phyloP scores from a whole-genome alignment of 2,888 invertebrate species.

The Orthosia gothica region DNA sequence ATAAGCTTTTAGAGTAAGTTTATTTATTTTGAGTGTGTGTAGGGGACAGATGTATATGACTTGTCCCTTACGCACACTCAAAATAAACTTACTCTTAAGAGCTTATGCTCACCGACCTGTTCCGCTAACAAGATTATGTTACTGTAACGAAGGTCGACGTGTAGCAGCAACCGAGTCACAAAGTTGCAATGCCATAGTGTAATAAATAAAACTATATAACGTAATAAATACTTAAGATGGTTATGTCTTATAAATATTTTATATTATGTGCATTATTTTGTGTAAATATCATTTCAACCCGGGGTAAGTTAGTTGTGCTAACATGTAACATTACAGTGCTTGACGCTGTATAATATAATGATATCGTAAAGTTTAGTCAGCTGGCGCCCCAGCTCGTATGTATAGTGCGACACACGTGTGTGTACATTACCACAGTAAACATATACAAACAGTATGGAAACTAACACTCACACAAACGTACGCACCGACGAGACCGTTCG shows the following conservation, averaged over 20 bases:
- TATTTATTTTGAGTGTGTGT: too few species aligned
- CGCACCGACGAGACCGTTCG: too few species aligned
- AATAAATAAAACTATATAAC: conserved; percentile 80
- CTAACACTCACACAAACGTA: too few species aligned
- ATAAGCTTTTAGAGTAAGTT: too few species aligned
- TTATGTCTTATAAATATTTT: conserved; percentile 84
- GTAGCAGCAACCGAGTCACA: conserved; percentile 86
- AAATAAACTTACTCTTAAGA: too few species aligned
- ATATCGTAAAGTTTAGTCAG: conserved; percentile 51
- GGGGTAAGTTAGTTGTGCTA: conserved; percentile 50
- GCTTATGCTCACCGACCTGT: conserved; percentile 15
- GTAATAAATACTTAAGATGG: conserved; percentile 83
- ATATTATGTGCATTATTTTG: conserved; percentile 84
- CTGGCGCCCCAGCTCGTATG: conserved; percentile 61
- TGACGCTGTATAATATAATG: conserved; percentile 48
- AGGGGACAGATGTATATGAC: too few species aligned
- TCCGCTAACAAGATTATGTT: conserved; percentile 60
- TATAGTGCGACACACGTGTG: conserved; percentile 69
- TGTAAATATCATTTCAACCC: conserved; percentile 83
- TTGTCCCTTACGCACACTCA: too few species aligned
- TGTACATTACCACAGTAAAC: too few species aligned
- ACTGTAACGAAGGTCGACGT: conserved; percentile 68
- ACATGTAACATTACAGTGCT: conserved; percentile 46
- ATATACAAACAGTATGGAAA: too few species aligned
- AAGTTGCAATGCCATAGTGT: conserved; percentile 89